Base-by-base conservation (phyloP, 1,140 invertebrate genomes). In the Neocloeon triangulifer region DNA sequence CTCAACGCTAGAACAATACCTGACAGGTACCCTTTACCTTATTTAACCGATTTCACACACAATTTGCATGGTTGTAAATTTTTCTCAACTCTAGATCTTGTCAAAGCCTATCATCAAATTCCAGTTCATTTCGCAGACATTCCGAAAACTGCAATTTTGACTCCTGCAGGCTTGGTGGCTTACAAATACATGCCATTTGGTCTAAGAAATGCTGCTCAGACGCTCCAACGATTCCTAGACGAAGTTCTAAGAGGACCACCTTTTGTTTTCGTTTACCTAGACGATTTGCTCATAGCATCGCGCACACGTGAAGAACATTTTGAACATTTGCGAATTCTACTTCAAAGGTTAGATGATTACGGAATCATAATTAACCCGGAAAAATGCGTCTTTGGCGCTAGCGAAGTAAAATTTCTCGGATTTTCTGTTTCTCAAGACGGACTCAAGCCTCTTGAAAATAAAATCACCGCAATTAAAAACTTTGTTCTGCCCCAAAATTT, bases 221-320 rank as follows among this genome's bases (percentile, higher is more conserved):
- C 51, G 0, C 59, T 60, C 37, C 50, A 57, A 34, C 33, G 57
- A 6, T 40, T 52, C 5, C 56, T 62, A 33, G 45, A 54, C 29
- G 14, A 38, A 1, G 41, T 57, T 0, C 37, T 56, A 5, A 2
- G 34, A 7, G 46, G 41, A n/a, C 19, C 29, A 8, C 29, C 30
- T 17, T 47, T 43, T 21, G 30, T 19, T 5, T 34, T 47, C 25
- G 40, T 46, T 0, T 62, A 56, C 37, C 32, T 63, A 0, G 56
- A 62, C 41, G 61, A 62, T 30, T 44, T 62, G 5, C 38, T 61
- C 1, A 35, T 58, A 2, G 50, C 43, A 28, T 49, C 44, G 2
- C 30, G 43, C 3, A 35, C 35, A 17, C 41, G 37, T 28, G 40
- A 46, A 9, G 40, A 48, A 13, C 59, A 61, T 33, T 27, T 42